Percentiles rank a stretch among this genome's conserved stretches.
Evolutionary conservation across 2,113 vertebrate genomes (phyloP).

Genomic region (Haplochromis burtoni): DNA sequence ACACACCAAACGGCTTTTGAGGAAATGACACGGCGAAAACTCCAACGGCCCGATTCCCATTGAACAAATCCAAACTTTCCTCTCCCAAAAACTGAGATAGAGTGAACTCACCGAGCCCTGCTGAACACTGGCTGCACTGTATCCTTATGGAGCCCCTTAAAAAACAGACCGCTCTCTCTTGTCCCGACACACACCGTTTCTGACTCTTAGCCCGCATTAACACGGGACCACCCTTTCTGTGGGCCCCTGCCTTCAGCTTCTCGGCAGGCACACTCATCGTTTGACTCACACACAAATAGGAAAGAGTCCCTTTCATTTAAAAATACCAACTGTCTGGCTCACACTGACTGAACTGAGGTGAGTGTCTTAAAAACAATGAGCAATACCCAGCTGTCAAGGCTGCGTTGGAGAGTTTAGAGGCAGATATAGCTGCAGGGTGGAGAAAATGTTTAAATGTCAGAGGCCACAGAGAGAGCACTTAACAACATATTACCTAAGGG

Average conservation of each 20-base stretch:
- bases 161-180: conserved; percentile 12
- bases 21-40: conserved; percentile 16
- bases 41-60: neutral
- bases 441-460: conserved; percentile 11
- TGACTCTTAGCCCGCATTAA: conserved; percentile 19
- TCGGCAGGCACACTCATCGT: conserved; percentile 59
- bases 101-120: conserved; percentile 14
- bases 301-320: conserved; percentile 46
- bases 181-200: conserved; percentile 15
- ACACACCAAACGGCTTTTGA: neutral
- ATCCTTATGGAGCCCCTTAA: neutral
- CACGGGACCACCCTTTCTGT: conserved; percentile 52
- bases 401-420: neutral
- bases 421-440: neutral
- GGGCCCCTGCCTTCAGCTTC: conserved; percentile 55
- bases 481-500: neutral
- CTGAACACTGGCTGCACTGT: conserved; percentile 31
- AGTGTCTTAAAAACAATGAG: conserved; percentile 26
- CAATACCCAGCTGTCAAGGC: conserved; percentile 4
- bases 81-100: neutral
- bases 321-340: conserved; percentile 59
- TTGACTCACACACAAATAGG: conserved; percentile 51
- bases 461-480: neutral
- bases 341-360: conserved; percentile 3
- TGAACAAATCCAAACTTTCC: neutral